Base-by-base conservation (phyloP, 2,797 vertebrate species). In the Pangasius krempfi region DNA sequence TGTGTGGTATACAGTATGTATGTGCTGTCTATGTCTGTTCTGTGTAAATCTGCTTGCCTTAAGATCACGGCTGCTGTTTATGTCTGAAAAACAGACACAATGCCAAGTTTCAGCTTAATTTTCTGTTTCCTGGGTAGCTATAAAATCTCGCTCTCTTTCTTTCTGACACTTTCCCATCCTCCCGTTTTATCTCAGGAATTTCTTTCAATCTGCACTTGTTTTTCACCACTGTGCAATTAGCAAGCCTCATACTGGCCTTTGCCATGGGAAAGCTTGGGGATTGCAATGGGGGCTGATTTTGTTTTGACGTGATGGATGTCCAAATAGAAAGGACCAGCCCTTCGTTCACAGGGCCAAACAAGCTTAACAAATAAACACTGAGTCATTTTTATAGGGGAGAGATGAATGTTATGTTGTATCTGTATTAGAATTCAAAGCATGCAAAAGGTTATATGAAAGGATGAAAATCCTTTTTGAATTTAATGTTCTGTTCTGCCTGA, bases 301-400 rank as follows among this genome's bases (percentile, higher is more conserved):
- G 89, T 70, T 92, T 92, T 92, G 89, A 87, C 88, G 88, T 91
- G 91, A 93, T 88, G 89, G 87, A 75, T 86, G 93, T 89, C 91
- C 80, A 90, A 90, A 89, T 89, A 88, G 88, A 88, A 44, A 86
- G 89, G 92, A 89, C 90, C 89, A 90, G 62, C 87, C 68, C 85
- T 88, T 80, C 89, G 93, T 94, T 96, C 95, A 95, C 95, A 96
- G 92, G 93, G 92, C 92, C 92, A 92, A 92, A 89, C 27, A 92
- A 90, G 37, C 90, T 37, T 68, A 52, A 91, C 90, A 91, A 89
- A 83, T 92, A 80, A 68, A 84, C 0, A 18, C 58, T 83, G 86
- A 40, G 85, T 85, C 54, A 90, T 88, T 89, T 82, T 60, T 54
- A 40, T 83, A 85, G 54, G 88, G 60, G n/a, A 90, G 60, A 93